A percentile compares a stretch with the other conserved stretches of the same genome.
phyloP scores from a whole-genome alignment of 37 sponge, comb jelly and placozoan genomes.

The Lycopodina hypogea region DNA sequence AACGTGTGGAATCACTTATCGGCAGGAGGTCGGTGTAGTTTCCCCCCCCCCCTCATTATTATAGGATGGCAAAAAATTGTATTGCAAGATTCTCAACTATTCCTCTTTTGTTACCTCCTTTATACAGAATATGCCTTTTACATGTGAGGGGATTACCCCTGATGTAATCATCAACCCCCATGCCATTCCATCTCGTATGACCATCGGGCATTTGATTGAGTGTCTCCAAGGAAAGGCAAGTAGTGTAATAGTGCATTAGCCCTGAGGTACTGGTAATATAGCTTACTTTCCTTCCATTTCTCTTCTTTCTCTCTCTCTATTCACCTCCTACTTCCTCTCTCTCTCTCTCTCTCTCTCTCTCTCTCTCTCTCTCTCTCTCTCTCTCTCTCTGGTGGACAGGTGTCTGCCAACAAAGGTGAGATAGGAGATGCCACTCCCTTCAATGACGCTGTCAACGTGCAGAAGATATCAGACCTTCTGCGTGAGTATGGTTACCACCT shows the following conservation, averaged over 20 bases:
- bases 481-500: constrained; percentile 93
- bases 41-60: constrained; percentile 2
- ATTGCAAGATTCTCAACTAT: no score
- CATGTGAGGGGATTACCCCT: constrained; percentile 97
- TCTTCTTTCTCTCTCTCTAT: no score
- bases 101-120: not conserved
- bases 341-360: not conserved
- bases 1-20: constrained; percentile 96
- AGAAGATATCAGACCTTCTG: constrained; percentile 96
- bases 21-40: constrained; percentile 81
- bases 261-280: not conserved
- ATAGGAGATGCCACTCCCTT: constrained; percentile 99
- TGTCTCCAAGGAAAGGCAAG: constrained; percentile 95
- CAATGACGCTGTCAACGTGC: constrained; percentile 98
- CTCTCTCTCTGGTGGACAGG: constrained; percentile 56
- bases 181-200: constrained; percentile 99
- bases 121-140: constrained; percentile 97
- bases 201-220: constrained; percentile 99
- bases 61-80: no score
- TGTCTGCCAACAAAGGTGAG: constrained; percentile 98
- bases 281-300: constrained; percentile 10
- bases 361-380: not conserved
- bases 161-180: constrained; percentile 99
- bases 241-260: not conserved
- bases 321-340: no score